Evolutionary conservation across 1,140 invertebrate genomes (phyloP).

Genomic region (Temnothorax nylanderi): DNA sequence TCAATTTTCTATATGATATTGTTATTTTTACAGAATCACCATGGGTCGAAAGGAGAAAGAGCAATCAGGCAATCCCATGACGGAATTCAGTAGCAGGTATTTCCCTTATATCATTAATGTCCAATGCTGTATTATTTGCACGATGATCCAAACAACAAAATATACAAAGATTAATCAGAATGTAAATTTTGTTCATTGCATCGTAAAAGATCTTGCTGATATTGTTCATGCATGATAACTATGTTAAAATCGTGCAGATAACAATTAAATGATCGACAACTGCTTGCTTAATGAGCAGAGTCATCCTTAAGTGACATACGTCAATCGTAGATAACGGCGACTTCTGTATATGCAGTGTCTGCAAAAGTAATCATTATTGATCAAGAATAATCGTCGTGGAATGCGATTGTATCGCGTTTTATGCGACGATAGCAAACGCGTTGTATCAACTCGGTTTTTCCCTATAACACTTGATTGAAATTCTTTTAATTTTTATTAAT

Average conservation of each 20-base stretch:
- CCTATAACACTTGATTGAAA: neutral
- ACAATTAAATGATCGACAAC: neutral
- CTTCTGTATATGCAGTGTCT: slow-evolving; percentile 20
- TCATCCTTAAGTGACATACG: neutral
- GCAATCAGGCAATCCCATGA: slow-evolving; percentile 75
- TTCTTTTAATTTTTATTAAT: neutral
- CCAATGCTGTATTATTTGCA: neutral
- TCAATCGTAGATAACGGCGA: slow-evolving; percentile 17
- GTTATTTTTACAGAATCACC: slow-evolving; percentile 53
- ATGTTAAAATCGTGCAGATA: neutral
- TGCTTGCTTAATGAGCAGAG: neutral
- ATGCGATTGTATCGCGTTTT: slow-evolving; percentile 40
- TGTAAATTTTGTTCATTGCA: neutral
- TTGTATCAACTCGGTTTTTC: slow-evolving; percentile 11
- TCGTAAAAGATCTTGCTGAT: neutral
- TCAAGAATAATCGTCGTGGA: slow-evolving; percentile 24
- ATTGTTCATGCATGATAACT: neutral
- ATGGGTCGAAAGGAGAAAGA: slow-evolving; percentile 76
- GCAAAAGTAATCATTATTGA: slow-evolving; percentile 46
- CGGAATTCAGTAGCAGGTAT: slow-evolving; percentile 81
- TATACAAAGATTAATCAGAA: slow-evolving; percentile 26
- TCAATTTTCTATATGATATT: neutral
- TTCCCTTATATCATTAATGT: neutral
- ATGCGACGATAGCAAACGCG: neutral
- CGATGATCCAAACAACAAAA: neutral